Evolutionary conservation across 2,113 vertebrate genomes (phyloP), one percentile per base, ranked within the genome.

Genomic region (Tympanuchus pallidicinctus): DNA sequence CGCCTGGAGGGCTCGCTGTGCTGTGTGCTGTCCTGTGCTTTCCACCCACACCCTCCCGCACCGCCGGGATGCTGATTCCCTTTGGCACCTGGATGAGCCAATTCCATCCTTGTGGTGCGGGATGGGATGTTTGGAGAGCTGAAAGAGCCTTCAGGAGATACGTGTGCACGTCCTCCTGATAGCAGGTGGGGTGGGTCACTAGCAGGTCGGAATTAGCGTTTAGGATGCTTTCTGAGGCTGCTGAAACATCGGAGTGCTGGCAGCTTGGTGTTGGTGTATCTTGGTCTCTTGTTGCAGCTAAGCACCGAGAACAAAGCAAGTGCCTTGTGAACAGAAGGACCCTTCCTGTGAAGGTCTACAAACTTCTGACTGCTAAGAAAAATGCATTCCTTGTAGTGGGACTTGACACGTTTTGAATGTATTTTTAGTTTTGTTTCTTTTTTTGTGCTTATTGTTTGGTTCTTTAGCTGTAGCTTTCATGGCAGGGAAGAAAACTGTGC

Each of bases 221-320:
- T 45, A 74, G 80, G 43, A 12, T 34, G 4, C 43, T 54, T 18
- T 18, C 40, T 32, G 54, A 64, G 28, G n/a, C 42, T 92, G 66
- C 27, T 24, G 25, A 3, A 56, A 6, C 30, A 32, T 59, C n/a
- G 34, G 24, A 66, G 18, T 24, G 3, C 38, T 17, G 0, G 0
- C 81, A 60, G 24, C 48, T 76, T 38, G 34, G 25, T 21, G 15
- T 67, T 42, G 28, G 32, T 32, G 15, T 61, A 8, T 10, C 57
- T 80, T 0, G 0, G 2, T 48, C 93, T 70, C 24, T 66, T 82
- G 10, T 63, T 69, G 81, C 14, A 70, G 14, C 21, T 69, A 61
- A 40, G 86, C 43, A 6, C 13, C 57, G 30, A 84, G 27, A 76
- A 34, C 3, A n/a, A 24, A 28, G 1, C 32, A 72, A 70, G 21